Evolutionary conservation across 2,797 vertebrate genomes (phyloP), one percentile per base, ranked within the genome.

Genomic region (Gymnopithys bicolor): DNA sequence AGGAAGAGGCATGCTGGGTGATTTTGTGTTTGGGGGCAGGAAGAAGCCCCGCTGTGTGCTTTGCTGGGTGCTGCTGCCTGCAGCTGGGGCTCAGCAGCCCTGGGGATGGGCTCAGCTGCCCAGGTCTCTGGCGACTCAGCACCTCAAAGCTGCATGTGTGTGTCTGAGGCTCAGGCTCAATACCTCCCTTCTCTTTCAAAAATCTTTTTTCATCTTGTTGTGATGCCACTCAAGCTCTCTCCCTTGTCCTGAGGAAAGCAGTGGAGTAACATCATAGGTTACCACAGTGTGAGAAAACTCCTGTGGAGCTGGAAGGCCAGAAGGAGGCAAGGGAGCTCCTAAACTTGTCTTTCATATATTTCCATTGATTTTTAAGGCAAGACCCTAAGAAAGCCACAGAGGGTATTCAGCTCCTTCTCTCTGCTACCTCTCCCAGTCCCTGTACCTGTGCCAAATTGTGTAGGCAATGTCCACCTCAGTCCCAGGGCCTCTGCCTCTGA

Each of bases 31-130:
- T 51, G 28, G 16, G 66, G 48, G 51, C 64, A 49, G 66, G 37
- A 62, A 41, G 46, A 21, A 32, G 10, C 28, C 56, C 33, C 0
- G 0, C 25, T 4, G 27, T 0, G 22, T 56, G 74, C 35, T 82
- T 14, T 58, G 33, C 41, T 0, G 18, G 49, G 22, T 32, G 49
- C 83, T 71, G 55, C 74, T 67, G 63, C 63, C 68, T 12, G 13
- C 23, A 16, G 73, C 1, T 13, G 48, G 25, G 43, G 43, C 56
- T 79, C n/a, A 15, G 37, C 0, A 2, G 33, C 32, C 56, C 70
- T 37, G 45, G 41, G 75, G 48, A 33, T 4, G 1, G 33, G 41
- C 51, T 79, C 30, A 53, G 17, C 51, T 68, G 53, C 53, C 27
- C 73, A 7, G 32, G 17, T 33, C 63, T 19, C 43, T 19, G 49